These are phyloP conservation scores for Guaruba guarouba DNA, from an alignment of 2,113 vertebrate genomes.

Conservation along the genomic window DNA sequence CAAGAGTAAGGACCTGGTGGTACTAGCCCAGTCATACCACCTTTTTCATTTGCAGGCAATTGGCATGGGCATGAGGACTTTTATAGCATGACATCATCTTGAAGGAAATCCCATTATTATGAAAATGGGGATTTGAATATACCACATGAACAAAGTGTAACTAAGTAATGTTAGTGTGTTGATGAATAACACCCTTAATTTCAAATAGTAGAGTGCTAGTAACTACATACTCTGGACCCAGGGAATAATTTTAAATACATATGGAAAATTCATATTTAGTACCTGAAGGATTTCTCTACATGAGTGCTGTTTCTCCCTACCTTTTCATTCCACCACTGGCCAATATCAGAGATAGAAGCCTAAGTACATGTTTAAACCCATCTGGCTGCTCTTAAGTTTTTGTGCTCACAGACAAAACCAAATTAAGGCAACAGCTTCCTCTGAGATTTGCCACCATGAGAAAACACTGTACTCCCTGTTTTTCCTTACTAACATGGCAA, in stretches of 20 bases:
- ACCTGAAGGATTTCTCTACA: not conserved
- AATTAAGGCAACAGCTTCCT: not conserved
- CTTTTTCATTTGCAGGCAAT: not conserved
- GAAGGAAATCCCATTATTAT: not conserved
- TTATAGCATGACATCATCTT: not conserved
- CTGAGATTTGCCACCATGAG: not conserved
- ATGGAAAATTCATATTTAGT: not conserved
- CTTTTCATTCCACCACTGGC: not conserved
- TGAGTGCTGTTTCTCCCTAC: not conserved
- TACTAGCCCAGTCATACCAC: not conserved
- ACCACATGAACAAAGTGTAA: not conserved
- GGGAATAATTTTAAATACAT: not conserved
- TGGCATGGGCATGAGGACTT: not conserved
- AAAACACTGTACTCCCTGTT: not conserved
- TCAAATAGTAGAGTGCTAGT: not conserved
- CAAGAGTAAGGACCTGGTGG: not conserved
- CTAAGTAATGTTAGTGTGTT: not conserved
- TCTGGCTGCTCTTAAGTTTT: not conserved
- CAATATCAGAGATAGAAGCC: not conserved
- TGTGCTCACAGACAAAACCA: not conserved
- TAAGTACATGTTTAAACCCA: rapidly evolving
- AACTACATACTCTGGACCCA: not conserved
- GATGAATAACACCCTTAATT: not conserved
- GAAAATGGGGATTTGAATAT: not conserved
- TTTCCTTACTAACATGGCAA: not conserved